Base-by-base conservation (phyloP, 2,888 invertebrate genomes). In the Sphaerophoria rueppellii region DNA sequence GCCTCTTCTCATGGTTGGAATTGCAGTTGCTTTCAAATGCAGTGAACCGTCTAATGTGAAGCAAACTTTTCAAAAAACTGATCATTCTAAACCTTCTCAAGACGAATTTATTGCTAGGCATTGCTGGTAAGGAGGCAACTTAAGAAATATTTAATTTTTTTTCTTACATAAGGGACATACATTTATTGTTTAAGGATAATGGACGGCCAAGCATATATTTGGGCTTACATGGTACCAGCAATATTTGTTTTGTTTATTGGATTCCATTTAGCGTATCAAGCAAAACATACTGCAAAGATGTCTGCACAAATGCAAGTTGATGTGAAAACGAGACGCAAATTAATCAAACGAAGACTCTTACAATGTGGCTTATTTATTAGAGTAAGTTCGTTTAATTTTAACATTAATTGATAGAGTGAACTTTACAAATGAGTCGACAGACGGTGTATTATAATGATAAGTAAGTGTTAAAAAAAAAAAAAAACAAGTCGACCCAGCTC, bases 301-400 rank as follows among this genome's bases (percentile, higher is more conserved):
- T 93, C 94, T 50, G 93, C 93, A 89, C 93, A 93, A 87, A 93
- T 94, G 92, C 94, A 94, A 88, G 90, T 94, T 82, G 94, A 94
- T 87, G 92, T 93, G 80, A 93, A 93, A 88, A 92, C 93, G 55
- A 93, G 94, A 55, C 93, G 94, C 88, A 94, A 94, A 90, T 93
- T 94, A 93, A 93, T 93, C 71, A 92, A 93, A 87, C 92, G 93
- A 87, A 92, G 94, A 85, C 92, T 93, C 46, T 90, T 94, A 79
- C 94, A 94, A 89, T 92, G 94, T 87, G 92, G 93, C 80, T 93
- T 94, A 24, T 94, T 94, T 89, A 91, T 93, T 16, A 94, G 94
- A 91, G 93, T 73, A 73, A 79, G n/a, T 58, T 14, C 87, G 72
- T 54, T 32, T 34, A 24, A 40, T 40, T 7, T 9, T 2, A 40